Percentiles rank a stretch among this genome's conserved stretches.
phyloP scores from a whole-genome alignment of 2,797 vertebrate genomes.

The Dicrostonyx torquatus region DNA sequence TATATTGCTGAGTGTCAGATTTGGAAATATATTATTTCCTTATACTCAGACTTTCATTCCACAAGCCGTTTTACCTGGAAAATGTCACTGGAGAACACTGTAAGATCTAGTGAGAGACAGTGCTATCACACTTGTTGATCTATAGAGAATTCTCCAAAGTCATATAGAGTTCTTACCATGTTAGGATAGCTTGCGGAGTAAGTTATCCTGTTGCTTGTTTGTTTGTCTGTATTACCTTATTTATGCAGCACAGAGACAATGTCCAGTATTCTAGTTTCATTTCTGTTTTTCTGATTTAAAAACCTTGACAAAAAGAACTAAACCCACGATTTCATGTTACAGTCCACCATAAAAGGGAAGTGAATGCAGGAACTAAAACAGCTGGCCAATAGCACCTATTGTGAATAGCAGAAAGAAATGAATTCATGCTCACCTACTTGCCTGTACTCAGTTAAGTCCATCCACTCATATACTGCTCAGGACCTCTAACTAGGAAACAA shows the following conservation, averaged over 20 bases:
- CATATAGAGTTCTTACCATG: neutral
- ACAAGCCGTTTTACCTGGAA: neutral
- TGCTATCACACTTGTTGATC: neutral
- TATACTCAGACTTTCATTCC: neutral
- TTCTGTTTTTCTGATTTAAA: neutral
- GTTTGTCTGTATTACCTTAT: neutral
- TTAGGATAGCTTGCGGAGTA: neutral
- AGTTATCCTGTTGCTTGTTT: neutral
- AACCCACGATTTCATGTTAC: neutral
- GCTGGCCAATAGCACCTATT: no score
- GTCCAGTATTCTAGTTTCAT: neutral
- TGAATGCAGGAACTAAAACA: neutral
- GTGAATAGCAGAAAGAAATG: neutral
- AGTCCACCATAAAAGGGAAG: no score
- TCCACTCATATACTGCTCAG: neutral
- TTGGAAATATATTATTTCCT: neutral
- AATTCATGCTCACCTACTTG: neutral
- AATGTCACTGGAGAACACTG: neutral
- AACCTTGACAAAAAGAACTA: neutral
- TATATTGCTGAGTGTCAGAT: neutral
- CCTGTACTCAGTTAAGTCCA: neutral
- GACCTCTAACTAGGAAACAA: neutral
- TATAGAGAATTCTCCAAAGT: constrained; percentile 7
- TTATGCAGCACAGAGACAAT: neutral
- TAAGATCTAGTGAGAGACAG: neutral